phyloP scores from a whole-genome alignment of 2,797 vertebrate genomes.

The Artibeus jamaicensis region DNA sequence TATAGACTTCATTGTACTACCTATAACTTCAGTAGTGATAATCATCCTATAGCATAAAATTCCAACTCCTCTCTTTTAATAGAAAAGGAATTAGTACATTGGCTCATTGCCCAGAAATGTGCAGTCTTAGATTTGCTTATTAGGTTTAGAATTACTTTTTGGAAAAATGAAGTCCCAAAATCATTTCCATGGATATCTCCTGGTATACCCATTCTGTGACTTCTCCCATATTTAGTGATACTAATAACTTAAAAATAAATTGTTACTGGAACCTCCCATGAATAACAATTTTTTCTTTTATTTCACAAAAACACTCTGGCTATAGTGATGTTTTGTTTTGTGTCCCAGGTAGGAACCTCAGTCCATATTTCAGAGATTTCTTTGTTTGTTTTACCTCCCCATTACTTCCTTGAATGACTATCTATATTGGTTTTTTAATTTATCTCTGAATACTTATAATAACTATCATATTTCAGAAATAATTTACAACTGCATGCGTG shows the following conservation, averaged over 20 bases:
- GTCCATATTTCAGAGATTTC: conserved; percentile 11
- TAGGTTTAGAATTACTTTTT: conserved; percentile 57
- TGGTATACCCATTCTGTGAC: not conserved
- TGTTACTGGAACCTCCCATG: not conserved
- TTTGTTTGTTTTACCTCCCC: conserved; percentile 32
- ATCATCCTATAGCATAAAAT: conserved; percentile 17
- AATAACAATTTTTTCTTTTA: not conserved
- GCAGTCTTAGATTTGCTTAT: conserved; percentile 20
- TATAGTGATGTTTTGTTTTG: not conserved
- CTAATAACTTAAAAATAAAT: conserved; percentile 44
- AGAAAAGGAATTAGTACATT: conserved; percentile 48
- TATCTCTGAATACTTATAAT: not conserved
- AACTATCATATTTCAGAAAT: not conserved
- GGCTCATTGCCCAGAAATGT: conserved; percentile 23
- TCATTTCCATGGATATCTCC: conserved; percentile 28
- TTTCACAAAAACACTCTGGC: conserved; percentile 20
- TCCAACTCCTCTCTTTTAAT: not conserved
- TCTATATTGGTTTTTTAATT: not conserved
- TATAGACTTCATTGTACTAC: not conserved
- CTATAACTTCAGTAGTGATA: not conserved
- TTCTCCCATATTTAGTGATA: not conserved
- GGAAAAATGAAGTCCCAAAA: conserved; percentile 44
- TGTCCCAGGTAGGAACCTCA: not conserved
- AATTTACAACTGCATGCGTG: not conserved
- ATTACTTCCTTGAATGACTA: not conserved